A percentile compares a stretch with the other conserved stretches of the same genome.
These are phyloP conservation scores for Hucho hucho DNA, from an alignment of 2,113 vertebrate genomes.

Conservation along the genomic window DNA sequence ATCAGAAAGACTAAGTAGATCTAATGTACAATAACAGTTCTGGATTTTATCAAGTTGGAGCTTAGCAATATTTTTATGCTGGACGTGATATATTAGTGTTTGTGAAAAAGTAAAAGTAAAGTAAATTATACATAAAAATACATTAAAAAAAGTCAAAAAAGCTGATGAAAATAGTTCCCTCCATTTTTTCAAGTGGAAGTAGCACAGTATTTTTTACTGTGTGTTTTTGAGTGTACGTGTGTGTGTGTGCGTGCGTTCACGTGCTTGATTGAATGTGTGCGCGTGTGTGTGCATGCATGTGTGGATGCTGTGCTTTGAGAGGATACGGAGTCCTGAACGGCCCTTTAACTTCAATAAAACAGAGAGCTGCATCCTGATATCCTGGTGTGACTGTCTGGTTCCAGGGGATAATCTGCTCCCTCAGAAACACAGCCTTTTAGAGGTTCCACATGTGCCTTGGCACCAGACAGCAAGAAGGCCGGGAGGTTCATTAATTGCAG, in stretches of 20 bases:
- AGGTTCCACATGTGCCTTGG: constrained; percentile 85
- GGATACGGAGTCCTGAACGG: constrained; percentile 42
- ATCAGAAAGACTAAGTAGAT: too few species aligned
- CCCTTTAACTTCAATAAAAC: constrained; percentile 58
- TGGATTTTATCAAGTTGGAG: too few species aligned
- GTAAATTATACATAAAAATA: too few species aligned
- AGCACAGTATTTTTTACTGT: constrained; percentile 26
- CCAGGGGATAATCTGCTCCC: constrained; percentile 64
- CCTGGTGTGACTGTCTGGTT: constrained; percentile 55
- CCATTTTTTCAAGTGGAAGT: too few species aligned
- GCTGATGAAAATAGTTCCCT: too few species aligned
- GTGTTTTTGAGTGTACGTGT: background rate
- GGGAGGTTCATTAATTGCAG: constrained; percentile 76
- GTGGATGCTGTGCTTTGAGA: constrained; percentile 8
- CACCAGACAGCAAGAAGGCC: constrained; percentile 76
- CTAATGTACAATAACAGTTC: too few species aligned
- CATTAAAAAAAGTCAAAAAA: too few species aligned
- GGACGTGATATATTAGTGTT: too few species aligned
- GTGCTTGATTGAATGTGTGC: background rate
- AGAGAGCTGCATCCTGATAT: constrained; percentile 61
- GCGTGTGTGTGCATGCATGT: background rate
- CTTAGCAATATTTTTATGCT: too few species aligned
- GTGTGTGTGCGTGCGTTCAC: background rate
- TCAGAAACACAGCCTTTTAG: constrained; percentile 77
- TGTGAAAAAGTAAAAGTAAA: too few species aligned